These are phyloP conservation scores for Rambutsinella grinnellia DNA, from an alignment of 2,888 invertebrate species.

Conservation along the genomic window DNA sequence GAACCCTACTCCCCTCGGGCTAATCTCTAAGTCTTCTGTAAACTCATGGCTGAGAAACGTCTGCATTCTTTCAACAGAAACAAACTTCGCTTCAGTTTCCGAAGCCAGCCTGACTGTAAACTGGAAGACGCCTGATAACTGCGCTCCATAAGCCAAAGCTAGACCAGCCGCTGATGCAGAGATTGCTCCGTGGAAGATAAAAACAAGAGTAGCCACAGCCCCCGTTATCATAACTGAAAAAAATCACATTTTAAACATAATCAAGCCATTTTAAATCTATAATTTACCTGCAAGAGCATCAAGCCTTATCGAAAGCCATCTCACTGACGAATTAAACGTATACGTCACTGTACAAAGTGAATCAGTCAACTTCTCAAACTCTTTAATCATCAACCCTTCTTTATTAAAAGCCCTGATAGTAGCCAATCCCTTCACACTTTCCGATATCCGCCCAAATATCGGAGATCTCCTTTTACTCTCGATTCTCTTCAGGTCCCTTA, in stretches of 20 bases:
- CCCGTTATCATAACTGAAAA: constrained; percentile 58
- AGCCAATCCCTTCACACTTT: constrained; percentile 74
- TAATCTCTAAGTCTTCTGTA: constrained; percentile 39
- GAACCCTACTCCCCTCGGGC: background rate
- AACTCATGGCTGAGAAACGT: constrained; percentile 65
- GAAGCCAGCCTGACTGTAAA: constrained; percentile 72
- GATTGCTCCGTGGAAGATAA: constrained; percentile 61
- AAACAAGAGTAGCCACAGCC: constrained; percentile 56
- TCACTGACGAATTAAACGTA: constrained; percentile 71
- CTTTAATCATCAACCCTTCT: constrained; percentile 71
- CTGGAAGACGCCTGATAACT: constrained; percentile 75
- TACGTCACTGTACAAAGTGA: constrained; percentile 68
- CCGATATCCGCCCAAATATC: constrained; percentile 74
- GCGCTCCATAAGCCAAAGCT: constrained; percentile 74
- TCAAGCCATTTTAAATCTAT: constrained; percentile 23
- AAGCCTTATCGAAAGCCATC: constrained; percentile 72
- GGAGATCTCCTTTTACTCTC: constrained; percentile 75
- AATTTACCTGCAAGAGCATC: constrained; percentile 69
- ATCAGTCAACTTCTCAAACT: constrained; percentile 66
- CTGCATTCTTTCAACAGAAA: constrained; percentile 71
- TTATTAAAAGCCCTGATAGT: constrained; percentile 76
- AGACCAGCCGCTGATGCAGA: constrained; percentile 70
- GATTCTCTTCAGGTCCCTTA: constrained; percentile 72
- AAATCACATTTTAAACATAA: constrained; percentile 3
- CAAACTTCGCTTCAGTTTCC: constrained; percentile 72